These are phyloP conservation scores for Gonocerus acuteangulatus DNA, from an alignment of 2,888 invertebrate genomes.

Conservation along the genomic window DNA sequence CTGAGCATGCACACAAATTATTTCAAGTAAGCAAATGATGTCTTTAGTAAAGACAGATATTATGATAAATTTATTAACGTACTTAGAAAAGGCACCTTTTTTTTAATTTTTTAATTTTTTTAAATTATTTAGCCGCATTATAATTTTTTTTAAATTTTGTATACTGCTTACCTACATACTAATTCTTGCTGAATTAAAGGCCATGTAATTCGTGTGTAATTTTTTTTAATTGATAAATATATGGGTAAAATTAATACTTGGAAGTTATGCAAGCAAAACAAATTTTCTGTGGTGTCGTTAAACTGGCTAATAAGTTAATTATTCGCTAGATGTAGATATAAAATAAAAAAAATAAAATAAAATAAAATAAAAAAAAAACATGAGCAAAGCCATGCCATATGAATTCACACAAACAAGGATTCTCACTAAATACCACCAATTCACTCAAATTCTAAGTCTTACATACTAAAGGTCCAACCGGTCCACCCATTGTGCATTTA, in stretches of 20 bases:
- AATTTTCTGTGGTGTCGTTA: neutral
- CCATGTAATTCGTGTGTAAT: conserved; percentile 20
- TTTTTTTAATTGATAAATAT: neutral
- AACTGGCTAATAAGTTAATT: conserved; percentile 17
- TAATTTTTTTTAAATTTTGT: conserved; percentile 7
- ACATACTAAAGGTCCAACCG: conserved; percentile 20
- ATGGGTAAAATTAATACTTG: neutral
- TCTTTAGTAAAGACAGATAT: too few species aligned
- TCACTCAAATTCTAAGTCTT: conserved; percentile 11
- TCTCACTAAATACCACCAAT: conserved; percentile 4
- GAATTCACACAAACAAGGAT: neutral
- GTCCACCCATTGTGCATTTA: conserved; percentile 14
- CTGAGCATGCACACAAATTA: conserved; percentile 5
- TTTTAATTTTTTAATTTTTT: conserved; percentile 9
- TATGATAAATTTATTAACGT: neutral
- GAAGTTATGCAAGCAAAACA: conserved; percentile 10
- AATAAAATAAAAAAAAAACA: too few species aligned
- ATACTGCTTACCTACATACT: conserved; percentile 19
- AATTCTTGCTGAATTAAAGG: conserved; percentile 21
- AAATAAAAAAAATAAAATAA: too few species aligned
- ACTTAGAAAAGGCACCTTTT: conserved; percentile 18
- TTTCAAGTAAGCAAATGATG: conserved; percentile 1
- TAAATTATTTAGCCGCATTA: neutral
- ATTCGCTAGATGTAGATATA: neutral
- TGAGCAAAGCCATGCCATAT: too few species aligned